Percentiles rank a stretch among this genome's conserved stretches.
phyloP scores from a whole-genome alignment of 2,113 vertebrate species.

The Tor tambroides region DNA sequence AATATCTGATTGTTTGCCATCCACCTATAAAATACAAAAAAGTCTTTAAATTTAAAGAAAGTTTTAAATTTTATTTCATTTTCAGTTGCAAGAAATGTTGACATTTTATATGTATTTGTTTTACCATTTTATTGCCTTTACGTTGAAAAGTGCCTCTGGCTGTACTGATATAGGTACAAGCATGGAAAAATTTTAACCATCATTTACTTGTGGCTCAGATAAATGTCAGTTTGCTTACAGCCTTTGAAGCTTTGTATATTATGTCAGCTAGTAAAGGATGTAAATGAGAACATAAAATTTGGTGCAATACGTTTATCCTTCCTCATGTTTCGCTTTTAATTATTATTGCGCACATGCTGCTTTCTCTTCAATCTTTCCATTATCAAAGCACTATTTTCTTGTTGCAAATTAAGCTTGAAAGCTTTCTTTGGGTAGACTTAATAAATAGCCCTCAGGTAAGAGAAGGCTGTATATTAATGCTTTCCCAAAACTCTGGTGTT shows the following conservation, averaged over 20 bases:
- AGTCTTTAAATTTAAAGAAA: neutral
- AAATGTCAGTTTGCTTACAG: neutral
- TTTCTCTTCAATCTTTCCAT: conserved; percentile 17
- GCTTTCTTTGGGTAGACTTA: neutral
- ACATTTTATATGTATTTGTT: neutral
- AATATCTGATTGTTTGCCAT: neutral
- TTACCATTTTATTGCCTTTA: neutral
- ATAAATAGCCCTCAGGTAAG: neutral
- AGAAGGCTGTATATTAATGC: neutral
- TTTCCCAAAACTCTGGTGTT: neutral
- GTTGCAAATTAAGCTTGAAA: neutral
- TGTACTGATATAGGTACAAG: neutral
- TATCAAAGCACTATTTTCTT: neutral
- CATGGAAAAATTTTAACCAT: neutral
- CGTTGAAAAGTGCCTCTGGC: neutral
- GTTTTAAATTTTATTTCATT: neutral
- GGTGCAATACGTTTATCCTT: neutral
- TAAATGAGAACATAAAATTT: neutral
- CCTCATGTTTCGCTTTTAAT: neutral
- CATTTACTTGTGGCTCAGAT: neutral
- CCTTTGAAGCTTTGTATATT: neutral
- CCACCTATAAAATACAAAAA: no score
- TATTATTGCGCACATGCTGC: neutral
- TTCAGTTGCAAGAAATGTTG: neutral
- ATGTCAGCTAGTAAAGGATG: neutral